These are phyloP conservation scores for Puntigrus tetrazona DNA, from an alignment of 2,113 vertebrate genomes.

Conservation along the genomic window DNA sequence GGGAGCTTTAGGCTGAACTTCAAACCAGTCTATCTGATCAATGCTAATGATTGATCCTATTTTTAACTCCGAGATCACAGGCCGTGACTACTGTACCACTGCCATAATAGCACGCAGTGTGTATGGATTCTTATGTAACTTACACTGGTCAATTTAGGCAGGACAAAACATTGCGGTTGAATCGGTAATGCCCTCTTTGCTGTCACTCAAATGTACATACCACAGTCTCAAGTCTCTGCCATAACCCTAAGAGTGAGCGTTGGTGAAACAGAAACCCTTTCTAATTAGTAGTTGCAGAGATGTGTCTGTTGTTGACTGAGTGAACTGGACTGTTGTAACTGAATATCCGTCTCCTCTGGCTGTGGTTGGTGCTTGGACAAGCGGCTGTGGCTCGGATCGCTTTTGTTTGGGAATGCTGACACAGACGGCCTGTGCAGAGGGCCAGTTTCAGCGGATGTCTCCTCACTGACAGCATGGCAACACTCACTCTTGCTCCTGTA, in stretches of 20 bases:
- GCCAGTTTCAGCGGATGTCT: slow-evolving; percentile 31
- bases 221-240: slow-evolving; percentile 4
- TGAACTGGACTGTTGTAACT: slow-evolving; percentile 27
- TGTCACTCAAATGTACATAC: neutral
- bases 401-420: slow-evolving; percentile 24
- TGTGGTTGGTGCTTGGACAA: slow-evolving; percentile 2
- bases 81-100: slow-evolving; percentile 27
- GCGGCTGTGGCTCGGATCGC: slow-evolving; percentile 13
- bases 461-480: slow-evolving; percentile 24
- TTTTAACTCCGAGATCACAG: slow-evolving; percentile 38
- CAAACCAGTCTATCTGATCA: slow-evolving; percentile 37
- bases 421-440: slow-evolving; percentile 8
- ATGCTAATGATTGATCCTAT: slow-evolving; percentile 47
- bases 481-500: slow-evolving; percentile 25
- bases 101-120: slow-evolving; percentile 15
- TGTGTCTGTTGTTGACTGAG: neutral
- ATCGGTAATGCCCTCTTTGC: neutral
- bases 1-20: slow-evolving; percentile 20
- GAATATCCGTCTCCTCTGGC: neutral
- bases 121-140: slow-evolving; percentile 28
- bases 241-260: neutral
- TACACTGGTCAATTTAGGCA: neutral
- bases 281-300: slow-evolving; percentile 12
- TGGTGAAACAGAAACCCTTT: slow-evolving; percentile 22
- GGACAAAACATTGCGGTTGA: neutral